Base-by-base conservation (phyloP, 1,140 invertebrate genomes). In the Manduca sexta region DNA sequence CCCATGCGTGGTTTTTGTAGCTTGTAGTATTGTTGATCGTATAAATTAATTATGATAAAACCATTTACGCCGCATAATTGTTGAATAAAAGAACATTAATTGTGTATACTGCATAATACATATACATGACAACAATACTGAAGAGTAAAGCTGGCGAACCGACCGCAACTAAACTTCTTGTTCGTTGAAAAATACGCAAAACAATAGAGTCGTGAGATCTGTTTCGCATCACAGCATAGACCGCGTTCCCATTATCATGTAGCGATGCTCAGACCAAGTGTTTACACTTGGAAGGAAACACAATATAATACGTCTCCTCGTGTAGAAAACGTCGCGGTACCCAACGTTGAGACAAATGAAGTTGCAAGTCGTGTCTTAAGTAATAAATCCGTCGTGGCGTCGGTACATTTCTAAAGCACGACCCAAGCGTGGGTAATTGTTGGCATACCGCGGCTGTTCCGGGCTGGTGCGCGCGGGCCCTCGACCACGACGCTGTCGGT, bases 181-280 rank as follows among this genome's bases (percentile, higher is more conserved):
- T 69, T 63, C 49, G 46, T 54, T 55, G 50, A 56, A 64, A 63
- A 76, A 76, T 65, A 68, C 44, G 52, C 68, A 60, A 72, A 74
- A 84, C 78, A 80, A 84, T 82, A 60, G 68, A 68, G 46, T 69
- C 74, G 78, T 82, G 80, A 79, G 80, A 84, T 71, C 64, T 70
- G 48, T 57, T 69, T 69, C 61, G 52, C 57, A 60, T 53, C 21
- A 26, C 21, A 26, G 21, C 21, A 8, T 8, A 26, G 21, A 26
- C 21, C 21, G 21, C 8, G 21, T 26, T 26, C 21, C 21, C 21
- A 57, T 55, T 50, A 53, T 29, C 42, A 56, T 45, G 50, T 47
- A 53, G 51, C 41, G 44, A 43, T 48, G 45, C 42, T 46, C n/a
- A 17, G 39, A 33, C 12, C 50, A 34, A 50, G 45, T 43, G 33